Evolutionary conservation across 1,140 invertebrate species (phyloP).

Genomic region (Aethina tumida): DNA sequence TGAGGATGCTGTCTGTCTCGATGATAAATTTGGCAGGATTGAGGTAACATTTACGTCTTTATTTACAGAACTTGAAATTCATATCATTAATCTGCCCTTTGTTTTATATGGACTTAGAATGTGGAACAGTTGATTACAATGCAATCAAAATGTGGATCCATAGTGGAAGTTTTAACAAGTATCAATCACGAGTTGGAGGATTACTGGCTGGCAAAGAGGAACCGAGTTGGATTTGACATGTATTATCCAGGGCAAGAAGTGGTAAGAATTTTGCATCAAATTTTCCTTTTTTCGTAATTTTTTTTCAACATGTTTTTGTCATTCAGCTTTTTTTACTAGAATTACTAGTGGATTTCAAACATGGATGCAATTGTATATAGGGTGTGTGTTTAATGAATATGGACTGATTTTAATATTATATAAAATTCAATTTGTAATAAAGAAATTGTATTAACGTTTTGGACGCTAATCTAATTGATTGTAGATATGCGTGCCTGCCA

Average conservation of each 20-base stretch:
- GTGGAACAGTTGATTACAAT: constrained; percentile 31
- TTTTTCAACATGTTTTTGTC: too few relatives aligned
- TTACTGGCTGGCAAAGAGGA: constrained; percentile 29
- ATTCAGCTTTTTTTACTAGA: too few relatives aligned
- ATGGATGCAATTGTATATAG: not conserved
- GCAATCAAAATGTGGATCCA: constrained; percentile 32
- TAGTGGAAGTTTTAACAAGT: constrained; percentile 29
- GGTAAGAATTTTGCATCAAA: constrained; percentile 20
- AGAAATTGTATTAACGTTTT: constrained; percentile 4
- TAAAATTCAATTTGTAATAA: constrained; percentile 1
- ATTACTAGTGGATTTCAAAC: not conserved
- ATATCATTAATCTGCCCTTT: constrained; percentile 3
- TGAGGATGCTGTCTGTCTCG: constrained; percentile 76
- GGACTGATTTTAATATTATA: constrained; percentile 4
- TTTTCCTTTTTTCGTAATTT: too few relatives aligned
- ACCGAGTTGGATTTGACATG: constrained; percentile 24
- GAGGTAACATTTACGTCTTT: constrained; percentile 19
- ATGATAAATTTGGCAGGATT: constrained; percentile 37
- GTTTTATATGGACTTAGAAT: constrained; percentile 18
- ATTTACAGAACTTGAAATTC: constrained; percentile 13
- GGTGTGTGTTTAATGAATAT: not conserved
- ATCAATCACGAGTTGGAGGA: constrained; percentile 31
- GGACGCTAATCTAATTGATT: constrained; percentile 7
- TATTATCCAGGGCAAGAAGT: constrained; percentile 33
- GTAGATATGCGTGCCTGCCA: constrained; percentile 30